A percentile compares a stretch with the other conserved stretches of the same genome.
Evolutionary conservation across 37 sponge, comb jelly and placozoan species (phyloP).

Genomic region (Spongilla lacustris): DNA sequence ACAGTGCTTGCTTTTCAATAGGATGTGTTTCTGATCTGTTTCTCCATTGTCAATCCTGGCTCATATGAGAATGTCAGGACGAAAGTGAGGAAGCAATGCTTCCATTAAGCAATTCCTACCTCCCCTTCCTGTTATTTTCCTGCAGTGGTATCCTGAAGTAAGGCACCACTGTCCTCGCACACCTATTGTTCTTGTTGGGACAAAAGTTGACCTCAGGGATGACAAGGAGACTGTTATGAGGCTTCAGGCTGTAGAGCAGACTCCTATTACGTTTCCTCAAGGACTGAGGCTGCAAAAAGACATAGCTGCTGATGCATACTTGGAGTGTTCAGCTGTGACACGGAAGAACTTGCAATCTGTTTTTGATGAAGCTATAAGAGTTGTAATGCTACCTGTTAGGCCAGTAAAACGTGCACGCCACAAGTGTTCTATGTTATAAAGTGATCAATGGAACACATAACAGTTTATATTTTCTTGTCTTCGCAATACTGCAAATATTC

Average conservation of each 20-base stretch:
- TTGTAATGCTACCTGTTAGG: conserved; percentile 49
- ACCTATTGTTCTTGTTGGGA: conserved; percentile 98
- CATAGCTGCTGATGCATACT: conserved; percentile 93
- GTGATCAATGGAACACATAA: too few species aligned
- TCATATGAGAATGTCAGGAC: conserved; percentile 64
- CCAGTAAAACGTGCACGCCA: too few species aligned
- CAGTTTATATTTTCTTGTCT: too few species aligned
- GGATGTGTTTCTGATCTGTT: conserved; percentile 71
- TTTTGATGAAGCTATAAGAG: conserved; percentile 76
- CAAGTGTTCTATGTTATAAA: too few species aligned
- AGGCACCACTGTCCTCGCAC: conserved; percentile 99
- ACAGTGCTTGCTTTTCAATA: too few species aligned
- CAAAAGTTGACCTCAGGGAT: conserved; percentile 97
- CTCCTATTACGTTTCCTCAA: conserved; percentile 92
- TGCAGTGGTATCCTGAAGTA: conserved; percentile 96
- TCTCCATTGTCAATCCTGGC: conserved; percentile 60
- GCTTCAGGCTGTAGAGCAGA: conserved; percentile 86
- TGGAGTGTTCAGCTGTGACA: conserved; percentile 99
- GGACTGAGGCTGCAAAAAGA: conserved; percentile 96
- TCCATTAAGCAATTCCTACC: too few species aligned
- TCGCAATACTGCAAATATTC: too few species aligned
- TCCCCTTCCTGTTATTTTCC: not conserved
- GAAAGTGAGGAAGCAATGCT: conserved; percentile 15
- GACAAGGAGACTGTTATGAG: conserved; percentile 96
- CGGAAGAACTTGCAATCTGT: conserved; percentile 83